Evolutionary conservation across 2,113 vertebrate genomes (phyloP), one percentile per base, ranked within the genome.

Genomic region (Trichechus manatus): DNA sequence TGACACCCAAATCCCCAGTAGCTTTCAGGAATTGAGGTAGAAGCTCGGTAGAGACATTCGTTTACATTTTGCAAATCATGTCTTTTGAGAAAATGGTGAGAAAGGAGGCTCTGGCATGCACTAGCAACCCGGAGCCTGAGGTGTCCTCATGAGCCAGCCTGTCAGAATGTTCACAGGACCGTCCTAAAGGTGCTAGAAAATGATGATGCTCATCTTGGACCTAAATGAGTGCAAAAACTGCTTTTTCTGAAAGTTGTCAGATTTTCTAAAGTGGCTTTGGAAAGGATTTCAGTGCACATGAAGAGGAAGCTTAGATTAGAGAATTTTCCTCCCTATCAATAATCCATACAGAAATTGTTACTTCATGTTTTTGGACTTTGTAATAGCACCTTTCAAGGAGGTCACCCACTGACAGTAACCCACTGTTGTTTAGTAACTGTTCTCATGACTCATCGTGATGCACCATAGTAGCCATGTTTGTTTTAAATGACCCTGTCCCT

Each of bases 11-110:
- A 95, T 96, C 92, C 93, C 96, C 81, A 79, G 39, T 96, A 89
- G 97, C 94, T 95, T 97, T 98, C 87, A 66, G 95, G 93, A 96
- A 97, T 95, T 97, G 89, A 39, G 68, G 33, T 97, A 94, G 97
- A 79, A 96, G 90, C 78, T 97, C 92, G 79, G 85, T 84, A 70
- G 47, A 75, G 88, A 96, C 85, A 20, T 93, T 94, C 96, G 89
- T 95, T 98, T 96, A 97, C 95, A 61, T 93, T 88, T 87, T 91
- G 91, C 91, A 88, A 97, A 96, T 96, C 47, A 84, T 64, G 59
- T 89, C 64, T 96, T 95, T 94, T 77, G 50, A 79, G 83, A 47
- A 82, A 77, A 2, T 75, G 19, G 36, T 10, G 29, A 82, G 81
- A 81, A 90, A 89, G 56, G 39, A 91, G 59, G 0, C 11, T 3